A percentile compares a stretch with the other conserved stretches of the same genome.
Conservation (phyloP, 2,888 invertebrate genomes). For the Drosophila cognata region DNA sequence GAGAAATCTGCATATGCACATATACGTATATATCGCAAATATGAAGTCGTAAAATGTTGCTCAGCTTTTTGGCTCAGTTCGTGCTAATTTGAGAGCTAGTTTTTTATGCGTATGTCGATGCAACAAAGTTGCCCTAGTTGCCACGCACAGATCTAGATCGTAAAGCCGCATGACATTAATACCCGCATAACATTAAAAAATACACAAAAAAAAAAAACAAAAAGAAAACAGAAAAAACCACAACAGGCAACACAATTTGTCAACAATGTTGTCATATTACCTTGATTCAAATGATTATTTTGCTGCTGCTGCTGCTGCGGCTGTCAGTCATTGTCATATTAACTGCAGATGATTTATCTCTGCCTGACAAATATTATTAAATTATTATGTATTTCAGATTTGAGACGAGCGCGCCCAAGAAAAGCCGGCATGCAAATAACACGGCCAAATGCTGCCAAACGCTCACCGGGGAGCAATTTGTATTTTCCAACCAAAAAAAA, state of each 20-base stretch:
- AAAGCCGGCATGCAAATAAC: constrained; percentile 74
- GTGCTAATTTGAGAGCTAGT: constrained; percentile 70
- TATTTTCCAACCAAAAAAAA: constrained; percentile 44
- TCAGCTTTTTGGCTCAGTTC: constrained; percentile 49
- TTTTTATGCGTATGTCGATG: constrained; percentile 52
- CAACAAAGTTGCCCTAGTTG: constrained; percentile 70
- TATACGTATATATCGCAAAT: constrained; percentile 3
- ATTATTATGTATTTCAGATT: constrained; percentile 76
- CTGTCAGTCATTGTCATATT: constrained; percentile 79
- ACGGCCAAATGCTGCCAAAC: constrained; percentile 61
- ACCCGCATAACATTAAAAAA: constrained; percentile 34
- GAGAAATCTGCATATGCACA: constrained; percentile 61
- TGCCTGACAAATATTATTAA: constrained; percentile 83
- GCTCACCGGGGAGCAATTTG: constrained; percentile 77
- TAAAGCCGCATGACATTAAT: constrained; percentile 76
- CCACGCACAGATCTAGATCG: constrained; percentile 50
- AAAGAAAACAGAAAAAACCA: constrained; percentile 34
- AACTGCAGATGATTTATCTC: constrained; percentile 80
- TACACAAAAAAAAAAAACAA: not conserved
- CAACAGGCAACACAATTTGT: constrained; percentile 59
- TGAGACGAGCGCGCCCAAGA: constrained; percentile 21
- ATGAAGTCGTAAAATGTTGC: constrained; percentile 65
- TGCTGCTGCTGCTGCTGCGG: constrained; percentile 1
- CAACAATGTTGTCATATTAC: constrained; percentile 79
- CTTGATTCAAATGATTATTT: constrained; percentile 60